Conservation (phyloP, 2,888 invertebrate genomes). For the Norana najaformis region DNA sequence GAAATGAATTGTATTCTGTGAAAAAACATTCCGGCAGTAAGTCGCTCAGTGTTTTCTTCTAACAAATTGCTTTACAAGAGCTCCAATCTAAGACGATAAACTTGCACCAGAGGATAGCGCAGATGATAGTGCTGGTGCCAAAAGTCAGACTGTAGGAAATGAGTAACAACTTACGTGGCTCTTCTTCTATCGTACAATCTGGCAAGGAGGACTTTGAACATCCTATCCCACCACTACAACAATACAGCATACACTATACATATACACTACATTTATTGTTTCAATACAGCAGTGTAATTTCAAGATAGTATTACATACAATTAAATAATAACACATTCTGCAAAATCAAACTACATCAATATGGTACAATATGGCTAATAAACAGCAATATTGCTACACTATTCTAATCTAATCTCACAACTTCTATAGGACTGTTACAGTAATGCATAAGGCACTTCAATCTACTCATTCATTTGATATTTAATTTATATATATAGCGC, state of each 20-base stretch:
- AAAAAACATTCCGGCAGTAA: background rate
- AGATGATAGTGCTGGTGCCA: background rate
- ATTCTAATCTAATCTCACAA: background rate
- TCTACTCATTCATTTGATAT: no score
- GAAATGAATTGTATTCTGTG: background rate
- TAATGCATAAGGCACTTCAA: no score
- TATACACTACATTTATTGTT: background rate
- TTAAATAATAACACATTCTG: no score
- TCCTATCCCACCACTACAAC: background rate
- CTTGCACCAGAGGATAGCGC: background rate
- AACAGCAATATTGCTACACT: no score
- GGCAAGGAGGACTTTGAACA: background rate
- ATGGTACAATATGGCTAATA: no score
- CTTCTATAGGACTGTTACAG: background rate
- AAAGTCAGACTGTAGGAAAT: background rate
- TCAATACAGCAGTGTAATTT: background rate
- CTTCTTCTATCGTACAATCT: background rate
- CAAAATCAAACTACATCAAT: no score
- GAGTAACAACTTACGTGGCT: background rate
- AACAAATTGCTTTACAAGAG: background rate
- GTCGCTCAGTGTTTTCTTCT: background rate
- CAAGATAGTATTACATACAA: background rate
- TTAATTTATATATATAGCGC: no score
- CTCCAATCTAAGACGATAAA: background rate
- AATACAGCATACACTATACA: background rate